A percentile compares a stretch with the other conserved stretches of the same genome.
Evolutionary conservation across 2,113 vertebrate species (phyloP).

Genomic region (Ceuthmochares aereus): DNA sequence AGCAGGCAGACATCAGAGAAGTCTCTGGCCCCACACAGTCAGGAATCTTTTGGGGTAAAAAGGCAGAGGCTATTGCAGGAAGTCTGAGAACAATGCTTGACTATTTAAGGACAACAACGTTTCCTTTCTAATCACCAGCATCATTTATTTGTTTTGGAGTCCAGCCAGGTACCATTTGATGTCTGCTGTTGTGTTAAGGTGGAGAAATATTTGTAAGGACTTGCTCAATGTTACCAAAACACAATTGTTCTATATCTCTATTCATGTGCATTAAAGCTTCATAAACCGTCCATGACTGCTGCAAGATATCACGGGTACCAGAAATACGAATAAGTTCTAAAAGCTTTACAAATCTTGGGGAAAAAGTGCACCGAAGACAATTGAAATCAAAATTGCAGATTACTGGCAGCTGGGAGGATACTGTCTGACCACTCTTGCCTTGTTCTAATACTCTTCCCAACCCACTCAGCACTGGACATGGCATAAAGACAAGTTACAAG

Average conservation of each 20-base stretch:
- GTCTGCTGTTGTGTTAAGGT: slow-evolving; percentile 40
- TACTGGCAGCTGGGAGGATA: neutral
- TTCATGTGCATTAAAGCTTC: neutral
- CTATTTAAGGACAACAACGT: slow-evolving; percentile 60
- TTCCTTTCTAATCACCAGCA: slow-evolving; percentile 64
- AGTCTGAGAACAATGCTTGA: slow-evolving; percentile 64
- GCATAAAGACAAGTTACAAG: neutral
- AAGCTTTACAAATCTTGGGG: neutral
- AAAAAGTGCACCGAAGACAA: neutral
- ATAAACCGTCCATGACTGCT: neutral
- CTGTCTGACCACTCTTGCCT: neutral
- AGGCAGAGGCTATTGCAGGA: slow-evolving; percentile 50
- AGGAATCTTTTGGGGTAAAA: slow-evolving; percentile 28
- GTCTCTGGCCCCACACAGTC: neutral
- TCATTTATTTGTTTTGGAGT: slow-evolving; percentile 52
- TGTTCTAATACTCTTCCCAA: neutral
- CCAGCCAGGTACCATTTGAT: slow-evolving; percentile 26
- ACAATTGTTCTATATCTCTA: neutral
- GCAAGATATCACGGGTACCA: neutral
- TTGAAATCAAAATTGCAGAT: neutral
- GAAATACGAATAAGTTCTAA: neutral
- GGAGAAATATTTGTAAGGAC: slow-evolving; percentile 27
- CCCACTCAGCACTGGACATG: neutral
- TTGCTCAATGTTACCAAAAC: neutral
- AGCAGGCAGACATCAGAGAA: neutral